Percentiles rank a stretch among this genome's conserved stretches.
Conservation (phyloP, 1,140 invertebrate genomes). For the Hetaerina americana region DNA sequence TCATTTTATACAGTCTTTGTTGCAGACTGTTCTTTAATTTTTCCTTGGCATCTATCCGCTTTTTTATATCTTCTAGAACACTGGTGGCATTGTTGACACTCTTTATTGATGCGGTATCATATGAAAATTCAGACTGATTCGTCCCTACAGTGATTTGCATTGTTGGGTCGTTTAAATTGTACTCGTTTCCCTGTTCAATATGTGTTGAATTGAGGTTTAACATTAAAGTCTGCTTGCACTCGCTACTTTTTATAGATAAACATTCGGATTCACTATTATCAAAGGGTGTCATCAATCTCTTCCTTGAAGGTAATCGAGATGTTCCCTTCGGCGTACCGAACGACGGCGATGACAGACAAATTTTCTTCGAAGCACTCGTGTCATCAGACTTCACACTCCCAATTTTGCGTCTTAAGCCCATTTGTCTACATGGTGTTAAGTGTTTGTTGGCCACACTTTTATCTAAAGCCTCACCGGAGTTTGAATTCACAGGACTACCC, state of each 20-base stretch:
- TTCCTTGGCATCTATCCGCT: background rate
- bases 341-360: background rate
- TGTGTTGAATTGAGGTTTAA: background rate
- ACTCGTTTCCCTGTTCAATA: background rate
- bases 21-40: background rate
- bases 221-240: background rate
- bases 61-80: background rate
- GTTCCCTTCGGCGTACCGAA: background rate
- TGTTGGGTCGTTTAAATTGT: background rate
- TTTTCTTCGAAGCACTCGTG: background rate
- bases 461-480: background rate
- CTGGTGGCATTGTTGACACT: background rate
- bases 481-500: background rate
- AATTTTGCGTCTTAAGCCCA: background rate
- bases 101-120: background rate
- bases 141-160: background rate
- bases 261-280: too few species aligned
- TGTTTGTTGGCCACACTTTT: background rate
- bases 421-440: background rate
- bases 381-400: background rate
- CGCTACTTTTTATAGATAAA: background rate
- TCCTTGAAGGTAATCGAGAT: background rate
- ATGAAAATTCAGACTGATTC: background rate
- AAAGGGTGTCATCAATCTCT: background rate
- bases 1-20: background rate